Base-by-base conservation (phyloP, 2,888 invertebrate species). In the Noctua fimbriata region DNA sequence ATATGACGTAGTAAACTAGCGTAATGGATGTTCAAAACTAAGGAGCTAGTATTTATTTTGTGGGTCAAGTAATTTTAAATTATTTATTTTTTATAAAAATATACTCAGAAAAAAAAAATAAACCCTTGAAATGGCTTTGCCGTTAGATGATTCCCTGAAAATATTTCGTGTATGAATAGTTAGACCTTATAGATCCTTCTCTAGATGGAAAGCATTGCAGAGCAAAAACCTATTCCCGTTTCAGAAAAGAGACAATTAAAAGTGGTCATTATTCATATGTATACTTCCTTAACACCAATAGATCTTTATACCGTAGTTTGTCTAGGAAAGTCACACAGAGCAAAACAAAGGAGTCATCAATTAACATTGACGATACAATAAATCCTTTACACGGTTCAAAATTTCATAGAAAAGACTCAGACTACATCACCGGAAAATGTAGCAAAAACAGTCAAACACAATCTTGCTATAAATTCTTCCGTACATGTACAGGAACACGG, bases 381-480 rank as follows among this genome's bases (percentile, higher is more conserved):
- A 41, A 65, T 41, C 24, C 5, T 52, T 76, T 49, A 18, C 36
- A 63, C 24, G 6, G 16, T 7, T 44, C 9, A 36, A 52, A 69
- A 52, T 16, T 79, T 49, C 73, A 60, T 60, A 24, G 41, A 72
- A 78, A 24, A n/a, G 28, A 66, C 52, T 36, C 52, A 4, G 9
- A 49, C 10, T 32, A 14, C 41, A 65, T 32, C 49, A 70, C 58
- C 10, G 63, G 69, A 65, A 82, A 77, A 72, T 16, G 44, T 47
- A 49, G 21, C 55, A 82, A 83, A 73, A 83, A 78, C 69, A 18
- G 18, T 52, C 28, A 47, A 60, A 65, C 58, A 77, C 74, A 55
- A 70, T 76, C 67, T 73, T 32, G 52, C 58, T 47, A 60, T 66
- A 85, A 76, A 73, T 63, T 69, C 65, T 72, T 77, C 72, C 58